phyloP scores from a whole-genome alignment of 1,140 invertebrate genomes.

The Nylanderia fulva region DNA sequence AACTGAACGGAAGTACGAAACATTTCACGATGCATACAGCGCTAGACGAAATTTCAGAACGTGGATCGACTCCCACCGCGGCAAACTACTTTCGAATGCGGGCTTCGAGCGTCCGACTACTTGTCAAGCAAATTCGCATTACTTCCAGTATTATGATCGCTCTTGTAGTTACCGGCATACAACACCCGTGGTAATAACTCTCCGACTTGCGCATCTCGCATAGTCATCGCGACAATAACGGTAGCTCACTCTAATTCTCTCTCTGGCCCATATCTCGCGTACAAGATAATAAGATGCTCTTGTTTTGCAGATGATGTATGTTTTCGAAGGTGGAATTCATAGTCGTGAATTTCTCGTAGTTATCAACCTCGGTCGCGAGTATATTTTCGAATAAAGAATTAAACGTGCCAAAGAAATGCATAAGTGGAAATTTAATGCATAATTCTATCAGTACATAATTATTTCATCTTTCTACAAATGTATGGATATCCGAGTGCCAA shows the following conservation, averaged over 20 bases:
- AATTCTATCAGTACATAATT: no score
- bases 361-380: neutral
- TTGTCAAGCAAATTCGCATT: slow-evolving; percentile 83
- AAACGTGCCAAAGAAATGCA: neutral
- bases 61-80: slow-evolving; percentile 1
- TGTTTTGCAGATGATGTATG: slow-evolving; percentile 24
- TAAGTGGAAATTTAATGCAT: neutral
- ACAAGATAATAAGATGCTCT: slow-evolving; percentile 30
- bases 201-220: slow-evolving; percentile 59
- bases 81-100: slow-evolving; percentile 79
- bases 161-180: slow-evolving; percentile 72
- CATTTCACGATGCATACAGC: slow-evolving; percentile 27
- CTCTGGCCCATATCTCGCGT: neutral
- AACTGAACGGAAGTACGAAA: slow-evolving; percentile 36
- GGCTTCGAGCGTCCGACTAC: slow-evolving; percentile 77
- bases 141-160: slow-evolving; percentile 76
- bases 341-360: neutral
- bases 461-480: no score
- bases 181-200: slow-evolving; percentile 78
- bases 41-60: slow-evolving; percentile 55
- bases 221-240: slow-evolving; percentile 54
- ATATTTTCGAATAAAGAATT: neutral
- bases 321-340: neutral
- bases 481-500: no score
- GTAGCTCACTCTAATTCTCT: neutral